These are phyloP conservation scores for Nannoperca obscura DNA, from an alignment of 2,797 vertebrate genomes.

Conservation along the genomic window DNA sequence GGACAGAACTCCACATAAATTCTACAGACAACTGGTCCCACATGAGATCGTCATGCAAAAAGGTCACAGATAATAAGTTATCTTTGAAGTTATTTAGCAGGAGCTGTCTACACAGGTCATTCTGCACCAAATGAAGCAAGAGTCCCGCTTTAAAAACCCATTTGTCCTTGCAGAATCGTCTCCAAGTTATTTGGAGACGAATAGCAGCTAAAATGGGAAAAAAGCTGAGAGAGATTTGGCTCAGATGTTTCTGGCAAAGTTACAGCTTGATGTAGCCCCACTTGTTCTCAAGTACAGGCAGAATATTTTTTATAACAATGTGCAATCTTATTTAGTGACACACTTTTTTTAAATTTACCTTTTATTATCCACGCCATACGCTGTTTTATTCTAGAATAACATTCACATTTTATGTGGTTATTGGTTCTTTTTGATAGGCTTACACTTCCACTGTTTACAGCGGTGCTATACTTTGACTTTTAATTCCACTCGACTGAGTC, in stretches of 20 bases:
- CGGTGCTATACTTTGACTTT: neutral
- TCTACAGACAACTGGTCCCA: neutral
- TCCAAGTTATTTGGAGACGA: neutral
- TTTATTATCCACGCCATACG: neutral
- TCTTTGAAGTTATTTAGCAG: neutral
- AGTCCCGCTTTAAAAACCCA: neutral
- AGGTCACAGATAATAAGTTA: neutral
- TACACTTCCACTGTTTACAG: too few species aligned
- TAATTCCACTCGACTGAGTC: neutral
- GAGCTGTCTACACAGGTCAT: neutral
- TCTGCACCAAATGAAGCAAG: neutral
- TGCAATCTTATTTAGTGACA: neutral
- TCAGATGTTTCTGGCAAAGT: neutral
- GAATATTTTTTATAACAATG: neutral
- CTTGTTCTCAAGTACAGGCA: neutral
- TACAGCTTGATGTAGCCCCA: neutral
- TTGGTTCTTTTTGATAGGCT: neutral
- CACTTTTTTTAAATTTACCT: neutral
- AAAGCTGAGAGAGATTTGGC: neutral
- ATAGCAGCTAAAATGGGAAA: constrained; percentile 3
- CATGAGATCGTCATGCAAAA: neutral
- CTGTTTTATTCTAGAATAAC: neutral
- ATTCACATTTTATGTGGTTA: neutral
- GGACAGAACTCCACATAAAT: neutral
- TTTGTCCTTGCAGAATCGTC: neutral